Evolutionary conservation across 1,140 invertebrate genomes (phyloP).

Genomic region (Trichonephila inaurata): DNA sequence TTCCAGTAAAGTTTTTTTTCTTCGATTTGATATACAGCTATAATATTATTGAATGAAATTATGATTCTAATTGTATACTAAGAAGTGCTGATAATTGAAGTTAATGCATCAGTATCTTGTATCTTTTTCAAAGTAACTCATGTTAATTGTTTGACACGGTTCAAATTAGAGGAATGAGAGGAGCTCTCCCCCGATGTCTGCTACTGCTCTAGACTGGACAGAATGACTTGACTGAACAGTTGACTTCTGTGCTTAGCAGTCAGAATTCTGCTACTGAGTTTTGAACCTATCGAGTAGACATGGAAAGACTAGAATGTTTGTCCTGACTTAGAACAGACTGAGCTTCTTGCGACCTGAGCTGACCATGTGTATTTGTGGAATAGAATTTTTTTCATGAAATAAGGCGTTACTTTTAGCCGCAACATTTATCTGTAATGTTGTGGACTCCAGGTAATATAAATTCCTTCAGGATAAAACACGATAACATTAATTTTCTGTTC

Average conservation of each 20-base stretch:
- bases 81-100: slow-evolving; percentile 19
- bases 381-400: slow-evolving; percentile 66
- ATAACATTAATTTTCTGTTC: slow-evolving; percentile 27
- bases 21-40: too few species aligned
- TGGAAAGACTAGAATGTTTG: slow-evolving; percentile 64
- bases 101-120: neutral
- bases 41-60: too few species aligned
- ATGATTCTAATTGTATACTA: neutral
- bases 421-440: slow-evolving; percentile 64
- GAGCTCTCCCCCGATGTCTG: slow-evolving; percentile 43
- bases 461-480: slow-evolving; percentile 72
- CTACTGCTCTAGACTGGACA: slow-evolving; percentile 61
- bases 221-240: slow-evolving; percentile 55
- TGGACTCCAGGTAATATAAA: slow-evolving; percentile 74
- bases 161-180: slow-evolving; percentile 76
- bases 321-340: slow-evolving; percentile 55
- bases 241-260: slow-evolving; percentile 58
- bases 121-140: slow-evolving; percentile 52
- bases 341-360: slow-evolving; percentile 56
- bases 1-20: too few species aligned
- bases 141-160: slow-evolving; percentile 76
- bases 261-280: slow-evolving; percentile 53
- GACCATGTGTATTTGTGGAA: slow-evolving; percentile 44
- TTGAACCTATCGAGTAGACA: slow-evolving; percentile 62
- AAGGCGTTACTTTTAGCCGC: slow-evolving; percentile 38